A percentile compares a stretch with the other conserved stretches of the same genome.
These are phyloP conservation scores for Pinctada fucata DNA, from an alignment of 2,888 invertebrate species.

Conservation along the genomic window DNA sequence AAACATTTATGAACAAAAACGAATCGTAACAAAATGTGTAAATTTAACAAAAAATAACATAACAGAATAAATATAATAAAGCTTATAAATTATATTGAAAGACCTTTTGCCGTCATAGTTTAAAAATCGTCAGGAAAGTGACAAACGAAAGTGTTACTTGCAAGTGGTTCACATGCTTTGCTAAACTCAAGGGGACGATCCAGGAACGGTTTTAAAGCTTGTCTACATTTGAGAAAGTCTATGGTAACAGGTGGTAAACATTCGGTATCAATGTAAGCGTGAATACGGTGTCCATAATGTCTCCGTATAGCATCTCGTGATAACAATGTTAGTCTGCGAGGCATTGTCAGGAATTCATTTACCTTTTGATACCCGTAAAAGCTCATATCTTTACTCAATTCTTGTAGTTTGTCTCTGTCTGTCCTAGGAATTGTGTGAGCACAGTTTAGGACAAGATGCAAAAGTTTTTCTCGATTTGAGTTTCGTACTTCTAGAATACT, in stretches of 20 bases:
- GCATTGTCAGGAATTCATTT: not conserved
- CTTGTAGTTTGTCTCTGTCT: not conserved
- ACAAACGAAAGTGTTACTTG: not conserved
- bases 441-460: not conserved
- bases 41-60: no score
- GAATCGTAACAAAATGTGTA: no score
- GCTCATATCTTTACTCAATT: not conserved
- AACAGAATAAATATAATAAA: no score
- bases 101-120: no score
- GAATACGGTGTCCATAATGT: not conserved
- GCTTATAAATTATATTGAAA: no score
- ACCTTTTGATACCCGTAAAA: not conserved
- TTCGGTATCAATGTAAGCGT: not conserved
- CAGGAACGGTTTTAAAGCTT: not conserved
- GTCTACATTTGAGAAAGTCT: not conserved
- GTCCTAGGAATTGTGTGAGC: not conserved
- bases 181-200: not conserved
- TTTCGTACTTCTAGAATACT: not conserved
- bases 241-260: not conserved
- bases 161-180: not conserved
- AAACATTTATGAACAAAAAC: no score
- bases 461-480: not conserved
- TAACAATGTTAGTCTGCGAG: not conserved
- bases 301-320: not conserved
- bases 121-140: not conserved